These are phyloP conservation scores for Stegana nigrithorax DNA, from an alignment of 2,888 invertebrate species.

Conservation along the genomic window DNA sequence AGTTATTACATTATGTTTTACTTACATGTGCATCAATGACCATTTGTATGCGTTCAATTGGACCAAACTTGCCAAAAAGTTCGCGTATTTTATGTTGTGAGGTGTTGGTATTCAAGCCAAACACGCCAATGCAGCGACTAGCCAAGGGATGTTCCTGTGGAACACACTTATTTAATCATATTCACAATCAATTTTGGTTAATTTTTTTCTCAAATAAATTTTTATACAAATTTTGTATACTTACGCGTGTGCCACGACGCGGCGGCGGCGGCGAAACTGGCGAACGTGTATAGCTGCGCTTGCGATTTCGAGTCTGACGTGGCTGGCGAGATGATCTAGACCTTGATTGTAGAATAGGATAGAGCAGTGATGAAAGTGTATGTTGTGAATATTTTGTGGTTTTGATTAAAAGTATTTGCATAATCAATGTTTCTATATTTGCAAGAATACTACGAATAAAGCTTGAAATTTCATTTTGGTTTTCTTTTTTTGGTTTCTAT, in stretches of 20 bases:
- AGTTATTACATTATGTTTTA: not conserved
- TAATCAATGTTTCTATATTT: not conserved
- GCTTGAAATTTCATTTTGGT: not conserved
- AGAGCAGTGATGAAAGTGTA: not conserved
- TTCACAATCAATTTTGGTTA: not conserved
- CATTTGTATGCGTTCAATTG: constrained; percentile 91
- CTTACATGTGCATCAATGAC: constrained; percentile 89
- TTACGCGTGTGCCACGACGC: constrained; percentile 2
- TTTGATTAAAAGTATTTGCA: too few relatives aligned
- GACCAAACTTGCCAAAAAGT: constrained; percentile 92
- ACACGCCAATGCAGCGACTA: constrained; percentile 91
- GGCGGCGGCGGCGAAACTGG: not conserved
- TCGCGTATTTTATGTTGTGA: constrained; percentile 92
- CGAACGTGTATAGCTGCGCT: not conserved
- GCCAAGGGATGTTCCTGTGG: constrained; percentile 77
- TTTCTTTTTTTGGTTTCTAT: not conserved
- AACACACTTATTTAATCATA: not conserved
- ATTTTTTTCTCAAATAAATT: not conserved
- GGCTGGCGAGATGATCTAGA: not conserved
- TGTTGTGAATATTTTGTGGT: not conserved
- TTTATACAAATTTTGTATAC: not conserved
- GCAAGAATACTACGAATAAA: not conserved
- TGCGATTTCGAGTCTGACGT: not conserved
- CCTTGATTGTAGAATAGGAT: constrained; percentile 1
- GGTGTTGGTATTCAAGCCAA: constrained; percentile 93